Evolutionary conservation across 2,797 vertebrate species (phyloP), one percentile per base, ranked within the genome.

Genomic region (Coilia nasus): DNA sequence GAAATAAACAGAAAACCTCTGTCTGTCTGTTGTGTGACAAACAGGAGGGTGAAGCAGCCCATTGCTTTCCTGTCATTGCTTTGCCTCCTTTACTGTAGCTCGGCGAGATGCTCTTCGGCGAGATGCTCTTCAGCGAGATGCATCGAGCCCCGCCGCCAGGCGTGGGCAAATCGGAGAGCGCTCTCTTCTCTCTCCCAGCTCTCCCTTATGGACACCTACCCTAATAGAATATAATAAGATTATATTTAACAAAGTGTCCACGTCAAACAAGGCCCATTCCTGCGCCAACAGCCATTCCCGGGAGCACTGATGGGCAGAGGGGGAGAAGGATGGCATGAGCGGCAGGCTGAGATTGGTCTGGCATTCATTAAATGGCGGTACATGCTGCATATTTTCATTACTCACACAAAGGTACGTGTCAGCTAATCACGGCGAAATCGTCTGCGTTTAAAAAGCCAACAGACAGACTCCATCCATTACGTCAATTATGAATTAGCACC

Each of bases 401-500:
- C 94, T 95, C 94, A 91, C 96, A 95, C 92, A 94, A 96, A 96
- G 96, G 96, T 96, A 94, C 92, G 92, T 94, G 92, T 92, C 90
- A 94, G 94, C 94, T 96, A 96, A 96, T 96, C 96, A 94, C 94
- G 92, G 94, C 93, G 91, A 95, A 96, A 96, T 96, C 94, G 95
- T 93, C 91, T 89, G 93, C 93, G 94, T 95, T 96, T 96, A 96
- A 96, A 97, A 97, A 95, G 92, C 95, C 95, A 94, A 95, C 96
- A 95, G 96, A 95, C 95, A 95, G 93, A 95, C 96, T 94, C 96
- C 95, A 96, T 96, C 95, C 95, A 96, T 97, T 97, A 97, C 94
- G 95, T 97, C 97, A 97, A 97, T 97, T 97, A 97, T 94, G 93
- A 95, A 94, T 94, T 95, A 95, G 94, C 95, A 96, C 94, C 94